These are phyloP conservation scores for Tupiocoris notatus DNA, from an alignment of 2,888 invertebrate genomes.

Conservation along the genomic window DNA sequence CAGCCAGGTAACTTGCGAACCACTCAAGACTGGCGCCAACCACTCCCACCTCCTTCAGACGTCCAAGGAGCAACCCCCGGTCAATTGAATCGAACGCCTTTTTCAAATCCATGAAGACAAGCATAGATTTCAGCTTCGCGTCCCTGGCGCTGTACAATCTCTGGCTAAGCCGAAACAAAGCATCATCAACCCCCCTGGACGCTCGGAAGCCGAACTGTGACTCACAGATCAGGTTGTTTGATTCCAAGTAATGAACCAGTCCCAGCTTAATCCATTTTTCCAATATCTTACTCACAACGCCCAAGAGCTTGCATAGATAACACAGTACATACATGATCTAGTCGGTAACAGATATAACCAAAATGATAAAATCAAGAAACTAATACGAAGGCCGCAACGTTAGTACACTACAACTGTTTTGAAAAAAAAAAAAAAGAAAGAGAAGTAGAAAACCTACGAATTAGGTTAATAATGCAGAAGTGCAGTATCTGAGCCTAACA, in stretches of 20 bases:
- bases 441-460: too few relatives aligned
- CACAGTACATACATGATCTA: too few relatives aligned
- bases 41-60: background rate
- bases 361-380: too few relatives aligned
- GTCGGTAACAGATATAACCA: too few relatives aligned
- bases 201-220: background rate
- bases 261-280: background rate
- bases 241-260: background rate
- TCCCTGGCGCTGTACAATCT: background rate
- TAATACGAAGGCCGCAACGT: too few relatives aligned
- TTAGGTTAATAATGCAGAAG: too few relatives aligned
- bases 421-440: too few relatives aligned
- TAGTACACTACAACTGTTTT: too few relatives aligned
- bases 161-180: background rate
- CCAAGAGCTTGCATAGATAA: too few relatives aligned
- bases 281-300: background rate
- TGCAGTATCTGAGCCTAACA: too few relatives aligned
- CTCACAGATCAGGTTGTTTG: background rate
- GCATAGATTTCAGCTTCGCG: background rate
- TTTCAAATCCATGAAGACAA: background rate
- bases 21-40: background rate
- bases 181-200: background rate
- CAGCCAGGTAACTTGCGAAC: too few relatives aligned
- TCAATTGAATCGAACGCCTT: too few relatives aligned
- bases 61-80: background rate